Evolutionary conservation across 1,140 invertebrate genomes (phyloP).

Genomic region (Aphelinus certus): DNA sequence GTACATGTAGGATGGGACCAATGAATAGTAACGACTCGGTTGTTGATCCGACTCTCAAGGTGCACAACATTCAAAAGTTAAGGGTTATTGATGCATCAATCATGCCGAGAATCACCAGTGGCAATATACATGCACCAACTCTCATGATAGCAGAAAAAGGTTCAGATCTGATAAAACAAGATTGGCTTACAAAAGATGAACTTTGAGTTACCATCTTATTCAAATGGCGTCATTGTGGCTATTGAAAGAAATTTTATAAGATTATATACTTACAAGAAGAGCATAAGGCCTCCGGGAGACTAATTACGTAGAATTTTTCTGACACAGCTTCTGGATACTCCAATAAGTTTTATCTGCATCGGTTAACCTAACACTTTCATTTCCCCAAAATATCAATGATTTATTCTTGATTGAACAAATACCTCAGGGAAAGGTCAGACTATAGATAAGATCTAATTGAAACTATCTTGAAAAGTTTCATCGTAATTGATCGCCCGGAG

Average conservation of each 20-base stretch:
- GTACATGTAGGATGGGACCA: constrained; percentile 69
- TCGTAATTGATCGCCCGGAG: too few relatives aligned
- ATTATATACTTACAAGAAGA: too few relatives aligned
- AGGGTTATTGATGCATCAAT: constrained; percentile 82
- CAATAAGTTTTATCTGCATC: too few relatives aligned
- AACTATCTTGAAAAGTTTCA: too few relatives aligned
- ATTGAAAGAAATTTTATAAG: not conserved
- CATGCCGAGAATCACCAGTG: constrained; percentile 80
- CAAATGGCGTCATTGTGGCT: not conserved
- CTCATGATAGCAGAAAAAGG: constrained; percentile 94
- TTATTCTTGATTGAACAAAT: too few relatives aligned
- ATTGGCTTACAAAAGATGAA: constrained; percentile 68
- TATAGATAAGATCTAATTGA: too few relatives aligned
- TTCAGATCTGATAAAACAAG: constrained; percentile 82
- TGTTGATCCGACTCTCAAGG: constrained; percentile 78
- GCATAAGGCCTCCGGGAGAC: too few relatives aligned
- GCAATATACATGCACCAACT: constrained; percentile 82
- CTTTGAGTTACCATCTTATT: constrained; percentile 17
- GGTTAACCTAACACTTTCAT: too few relatives aligned
- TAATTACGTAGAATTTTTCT: too few relatives aligned
- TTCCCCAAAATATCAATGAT: too few relatives aligned
- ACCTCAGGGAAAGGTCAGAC: too few relatives aligned
- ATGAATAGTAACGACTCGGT: constrained; percentile 68
- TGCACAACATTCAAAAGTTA: constrained; percentile 76
- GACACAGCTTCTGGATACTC: too few relatives aligned